Conservation (phyloP, 2,797 vertebrate species). For the Chelidonichthys spinosus region DNA sequence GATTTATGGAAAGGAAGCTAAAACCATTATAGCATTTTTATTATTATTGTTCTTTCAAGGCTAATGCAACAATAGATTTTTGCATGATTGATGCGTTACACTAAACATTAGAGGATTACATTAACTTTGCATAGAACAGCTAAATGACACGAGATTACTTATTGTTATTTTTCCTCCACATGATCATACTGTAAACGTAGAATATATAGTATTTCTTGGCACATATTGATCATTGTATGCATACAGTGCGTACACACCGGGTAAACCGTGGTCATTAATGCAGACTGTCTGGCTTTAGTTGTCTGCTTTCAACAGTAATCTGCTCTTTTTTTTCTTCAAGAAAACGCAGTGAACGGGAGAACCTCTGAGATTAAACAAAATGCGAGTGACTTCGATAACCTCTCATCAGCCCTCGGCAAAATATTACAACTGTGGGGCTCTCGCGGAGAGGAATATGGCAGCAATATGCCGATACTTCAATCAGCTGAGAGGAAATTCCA, state of each 20-base stretch:
- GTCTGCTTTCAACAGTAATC: conserved; percentile 53
- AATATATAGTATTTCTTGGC: conserved; percentile 82
- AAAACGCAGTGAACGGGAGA: conserved; percentile 65
- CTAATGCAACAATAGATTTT: conserved; percentile 92
- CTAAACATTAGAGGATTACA: conserved; percentile 91
- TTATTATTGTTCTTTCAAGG: conserved; percentile 92
- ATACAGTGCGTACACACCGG: conserved; percentile 40
- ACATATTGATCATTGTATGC: conserved; percentile 75
- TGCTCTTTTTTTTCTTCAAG: conserved; percentile 21
- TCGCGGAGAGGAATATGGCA: conserved; percentile 79
- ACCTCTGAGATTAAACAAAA: conserved; percentile 73
- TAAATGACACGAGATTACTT: conserved; percentile 88
- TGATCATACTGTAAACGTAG: conserved; percentile 81
- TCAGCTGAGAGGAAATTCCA: conserved; percentile 84
- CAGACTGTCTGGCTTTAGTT: conserved; percentile 38
- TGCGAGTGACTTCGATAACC: conserved; percentile 68
- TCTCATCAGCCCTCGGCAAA: conserved; percentile 73
- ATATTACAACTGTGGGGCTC: conserved; percentile 74
- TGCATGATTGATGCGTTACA: conserved; percentile 89
- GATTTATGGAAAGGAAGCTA: conserved; percentile 90
- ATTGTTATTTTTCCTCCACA: conserved; percentile 85
- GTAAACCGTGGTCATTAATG: conserved; percentile 47
- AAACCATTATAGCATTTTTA: conserved; percentile 90
- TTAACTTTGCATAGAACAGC: conserved; percentile 89
- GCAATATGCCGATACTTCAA: conserved; percentile 85